Evolutionary conservation across 2,797 vertebrate species (phyloP), one percentile per base, ranked within the genome.

Genomic region (Serranus cabrilla): DNA sequence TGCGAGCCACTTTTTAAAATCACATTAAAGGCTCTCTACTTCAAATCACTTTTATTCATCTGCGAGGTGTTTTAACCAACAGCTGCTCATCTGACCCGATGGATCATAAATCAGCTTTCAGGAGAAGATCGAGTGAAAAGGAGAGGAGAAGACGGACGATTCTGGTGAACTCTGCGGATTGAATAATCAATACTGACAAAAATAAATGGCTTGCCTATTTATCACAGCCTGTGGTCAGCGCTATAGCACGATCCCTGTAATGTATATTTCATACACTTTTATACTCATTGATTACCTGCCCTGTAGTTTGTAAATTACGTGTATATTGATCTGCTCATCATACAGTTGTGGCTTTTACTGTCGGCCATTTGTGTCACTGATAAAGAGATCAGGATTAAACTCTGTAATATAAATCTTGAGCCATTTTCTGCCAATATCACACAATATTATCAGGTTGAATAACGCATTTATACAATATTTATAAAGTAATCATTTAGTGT

Each of bases 301-400:
- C 81, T 81, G 84, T 83, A 92, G 93, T 93, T 86, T 92, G 92
- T 95, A 95, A 96, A 96, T 95, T 94, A 94, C 80, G 27, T 93
- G 86, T 74, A 73, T 92, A 95, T 95, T 91, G 94, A 96, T 94
- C 88, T 76, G 71, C 83, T 91, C 84, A 84, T 92, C 83, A 88
- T 87, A 73, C 83, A 91, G 83, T 80, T 82, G 66, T 66, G 76
- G 83, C 74, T 85, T 85, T 87, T 85, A 83, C 82, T 76, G 69
- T 69, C 21, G 17, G 69, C 75, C 63, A 86, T 88, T 88, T 86
- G 75, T 61, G 51, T 59, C 60, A 55, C 77, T 76, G 86, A 91
- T 80, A 78, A 88, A 89, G 82, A 91, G 59, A 91, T 87, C 74
- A 84, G 67, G 45, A 58, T 45, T 69, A 71, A 89, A 76, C 52